Percentiles rank a stretch among this genome's conserved stretches.
Evolutionary conservation across 2,888 invertebrate genomes (phyloP).

Genomic region (Hofmannophila pseudospretella): DNA sequence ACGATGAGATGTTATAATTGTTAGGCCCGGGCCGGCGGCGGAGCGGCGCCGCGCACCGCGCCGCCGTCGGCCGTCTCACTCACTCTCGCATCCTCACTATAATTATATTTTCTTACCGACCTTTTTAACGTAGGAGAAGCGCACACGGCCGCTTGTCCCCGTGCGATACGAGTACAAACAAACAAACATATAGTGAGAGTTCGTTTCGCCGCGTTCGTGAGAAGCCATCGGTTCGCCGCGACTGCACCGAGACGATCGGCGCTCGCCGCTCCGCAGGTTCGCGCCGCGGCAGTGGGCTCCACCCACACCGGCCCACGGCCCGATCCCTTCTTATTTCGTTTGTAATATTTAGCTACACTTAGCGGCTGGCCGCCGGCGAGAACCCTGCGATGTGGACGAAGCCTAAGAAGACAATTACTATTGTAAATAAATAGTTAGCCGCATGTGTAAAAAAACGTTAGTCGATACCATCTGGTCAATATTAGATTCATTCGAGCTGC

Average conservation of each 20-base stretch:
- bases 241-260: slow-evolving; percentile 59
- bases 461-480: slow-evolving; percentile 72
- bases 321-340: background rate
- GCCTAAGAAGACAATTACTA: slow-evolving; percentile 50
- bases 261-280: slow-evolving; percentile 4
- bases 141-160: slow-evolving; percentile 73
- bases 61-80: slow-evolving; percentile 66
- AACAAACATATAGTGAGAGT: slow-evolving; percentile 65
- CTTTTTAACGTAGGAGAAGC: slow-evolving; percentile 73
- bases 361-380: background rate
- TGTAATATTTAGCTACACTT: background rate
- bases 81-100: slow-evolving; percentile 75
- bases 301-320: background rate
- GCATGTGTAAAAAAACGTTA: slow-evolving; percentile 64
- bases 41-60: slow-evolving; percentile 29
- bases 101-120: slow-evolving; percentile 76
- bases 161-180: slow-evolving; percentile 69
- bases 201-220: slow-evolving; percentile 71
- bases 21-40: slow-evolving; percentile 67
- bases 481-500: slow-evolving; percentile 72
- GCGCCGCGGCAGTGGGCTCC: background rate
- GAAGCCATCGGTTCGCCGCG: slow-evolving; percentile 76
- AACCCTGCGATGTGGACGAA: slow-evolving; percentile 7
- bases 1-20: slow-evolving; percentile 74
- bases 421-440: slow-evolving; percentile 76